These are phyloP conservation scores for Drosophila robusta DNA, from an alignment of 2,888 invertebrate species.

Conservation along the genomic window DNA sequence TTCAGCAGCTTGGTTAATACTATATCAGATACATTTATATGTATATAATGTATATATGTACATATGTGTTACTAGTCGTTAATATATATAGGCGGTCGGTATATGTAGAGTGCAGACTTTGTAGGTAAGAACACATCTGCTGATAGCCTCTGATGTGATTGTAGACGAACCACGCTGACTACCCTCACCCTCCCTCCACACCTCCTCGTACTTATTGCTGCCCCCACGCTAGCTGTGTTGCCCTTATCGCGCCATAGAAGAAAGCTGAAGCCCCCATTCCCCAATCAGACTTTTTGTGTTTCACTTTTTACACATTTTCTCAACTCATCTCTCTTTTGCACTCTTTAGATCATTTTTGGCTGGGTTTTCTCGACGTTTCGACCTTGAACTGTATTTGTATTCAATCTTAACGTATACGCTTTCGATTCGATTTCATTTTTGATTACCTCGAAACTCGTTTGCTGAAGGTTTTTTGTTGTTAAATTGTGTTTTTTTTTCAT, in stretches of 20 bases:
- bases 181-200: neutral
- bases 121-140: constrained; percentile 19
- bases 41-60: neutral
- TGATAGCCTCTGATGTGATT: constrained; percentile 32
- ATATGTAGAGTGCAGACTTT: constrained; percentile 12
- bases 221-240: neutral
- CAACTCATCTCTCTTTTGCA: constrained; percentile 2
- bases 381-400: constrained; percentile 63
- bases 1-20: constrained; percentile 14
- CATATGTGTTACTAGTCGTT: neutral
- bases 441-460: constrained; percentile 42
- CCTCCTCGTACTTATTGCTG: too few relatives aligned
- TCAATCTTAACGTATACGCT: constrained; percentile 3
- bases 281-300: neutral
- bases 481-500: neutral
- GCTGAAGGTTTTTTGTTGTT: constrained; percentile 35
- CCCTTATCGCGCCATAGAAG: neutral
- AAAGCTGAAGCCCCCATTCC: neutral
- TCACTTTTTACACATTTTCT: neutral
- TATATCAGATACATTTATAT: neutral
- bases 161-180: neutral
- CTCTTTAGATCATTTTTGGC: neutral
- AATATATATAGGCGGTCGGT: constrained; percentile 1
- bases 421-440: constrained; percentile 29
- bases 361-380: constrained; percentile 9